These are phyloP conservation scores for Lathronympha strigana DNA, from an alignment of 2,888 invertebrate genomes.

Conservation along the genomic window DNA sequence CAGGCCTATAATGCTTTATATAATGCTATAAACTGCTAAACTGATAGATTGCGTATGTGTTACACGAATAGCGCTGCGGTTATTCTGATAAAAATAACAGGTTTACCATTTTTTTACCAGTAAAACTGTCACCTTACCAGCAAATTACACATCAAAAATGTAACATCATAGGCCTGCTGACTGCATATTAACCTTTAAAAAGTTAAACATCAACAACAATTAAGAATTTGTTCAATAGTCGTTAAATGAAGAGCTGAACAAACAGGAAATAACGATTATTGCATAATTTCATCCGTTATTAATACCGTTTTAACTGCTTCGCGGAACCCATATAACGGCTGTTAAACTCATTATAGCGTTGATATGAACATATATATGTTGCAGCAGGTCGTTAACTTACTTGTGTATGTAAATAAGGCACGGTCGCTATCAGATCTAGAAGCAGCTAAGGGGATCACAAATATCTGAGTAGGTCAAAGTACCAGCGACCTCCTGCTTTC, in stretches of 20 bases:
- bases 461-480: neutral
- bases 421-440: neutral
- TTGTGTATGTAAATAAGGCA: neutral
- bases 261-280: conserved; percentile 32
- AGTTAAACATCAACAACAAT: neutral
- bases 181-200: too few species aligned
- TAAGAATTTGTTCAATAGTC: neutral
- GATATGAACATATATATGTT: conserved; percentile 17
- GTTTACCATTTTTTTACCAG: too few species aligned
- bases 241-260: neutral
- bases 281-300: conserved; percentile 33
- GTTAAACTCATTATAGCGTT: conserved; percentile 40
- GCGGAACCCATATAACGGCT: conserved; percentile 28
- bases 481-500: too few species aligned
- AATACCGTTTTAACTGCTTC: conserved; percentile 33
- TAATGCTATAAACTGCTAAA: too few species aligned
- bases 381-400: conserved; percentile 20
- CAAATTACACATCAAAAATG: too few species aligned
- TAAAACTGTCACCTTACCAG: too few species aligned
- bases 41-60: too few species aligned
- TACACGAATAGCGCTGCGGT: too few species aligned
- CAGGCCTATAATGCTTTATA: too few species aligned
- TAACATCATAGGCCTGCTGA: too few species aligned
- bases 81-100: too few species aligned
- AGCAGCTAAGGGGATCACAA: neutral